Evolutionary conservation across 1,140 invertebrate genomes (phyloP).

Genomic region (Calliopsis andreniformis): DNA sequence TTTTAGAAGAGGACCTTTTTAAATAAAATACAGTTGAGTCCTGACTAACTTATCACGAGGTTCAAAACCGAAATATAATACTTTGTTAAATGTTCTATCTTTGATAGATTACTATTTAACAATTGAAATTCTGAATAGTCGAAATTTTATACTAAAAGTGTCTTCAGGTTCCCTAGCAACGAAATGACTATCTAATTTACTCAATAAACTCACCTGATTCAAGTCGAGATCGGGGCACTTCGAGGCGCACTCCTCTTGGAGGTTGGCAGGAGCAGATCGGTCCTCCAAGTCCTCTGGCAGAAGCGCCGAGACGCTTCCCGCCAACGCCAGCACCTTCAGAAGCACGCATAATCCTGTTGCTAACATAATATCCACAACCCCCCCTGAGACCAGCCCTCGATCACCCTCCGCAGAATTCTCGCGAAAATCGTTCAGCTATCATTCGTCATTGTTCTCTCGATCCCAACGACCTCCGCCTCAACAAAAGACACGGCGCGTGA

Average conservation of each 20-base stretch:
- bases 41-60: too few relatives aligned
- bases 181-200: too few relatives aligned
- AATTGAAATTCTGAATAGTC: too few relatives aligned
- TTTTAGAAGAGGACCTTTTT: too few relatives aligned
- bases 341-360: conserved; percentile 71
- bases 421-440: conserved; percentile 12
- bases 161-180: too few relatives aligned
- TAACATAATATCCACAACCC: conserved; percentile 76
- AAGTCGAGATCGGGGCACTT: conserved; percentile 76
- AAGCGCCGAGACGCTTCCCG: conserved; percentile 62
- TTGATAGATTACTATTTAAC: too few relatives aligned
- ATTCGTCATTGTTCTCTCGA: conserved; percentile 46
- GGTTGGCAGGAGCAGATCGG: conserved; percentile 55
- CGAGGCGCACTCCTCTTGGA: conserved; percentile 75
- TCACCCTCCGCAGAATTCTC: conserved; percentile 33
- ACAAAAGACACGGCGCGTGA: neutral
- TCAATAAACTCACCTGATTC: conserved; percentile 66
- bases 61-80: too few relatives aligned
- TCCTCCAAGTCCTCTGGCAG: conserved; percentile 71
- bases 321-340: conserved; percentile 72
- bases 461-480: neutral
- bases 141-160: too few relatives aligned
- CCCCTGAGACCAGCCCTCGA: conserved; percentile 32
- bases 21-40: too few relatives aligned
- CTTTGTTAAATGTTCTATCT: too few relatives aligned